phyloP scores from a whole-genome alignment of 2,797 vertebrate genomes.

The Pangasius mekongensis region DNA sequence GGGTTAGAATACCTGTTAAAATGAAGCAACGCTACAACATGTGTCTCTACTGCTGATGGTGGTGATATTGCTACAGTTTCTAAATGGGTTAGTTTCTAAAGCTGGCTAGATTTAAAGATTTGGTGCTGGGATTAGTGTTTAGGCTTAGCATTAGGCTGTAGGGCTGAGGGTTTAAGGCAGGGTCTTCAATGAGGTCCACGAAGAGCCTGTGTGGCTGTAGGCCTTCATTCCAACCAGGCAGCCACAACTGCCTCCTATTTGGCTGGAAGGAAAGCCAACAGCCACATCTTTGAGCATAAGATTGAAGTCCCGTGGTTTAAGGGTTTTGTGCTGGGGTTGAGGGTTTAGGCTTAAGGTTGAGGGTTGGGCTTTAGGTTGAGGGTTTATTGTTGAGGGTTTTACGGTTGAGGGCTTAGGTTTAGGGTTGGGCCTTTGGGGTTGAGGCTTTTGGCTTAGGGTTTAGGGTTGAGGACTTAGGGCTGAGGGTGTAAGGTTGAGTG shows the following conservation, averaged over 20 bases:
- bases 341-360: neutral
- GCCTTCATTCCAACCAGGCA: neutral
- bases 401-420: neutral
- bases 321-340: neutral
- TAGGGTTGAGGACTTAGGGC: neutral
- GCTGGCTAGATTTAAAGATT: neutral
- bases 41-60: neutral
- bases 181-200: neutral
- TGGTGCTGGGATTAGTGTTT: neutral
- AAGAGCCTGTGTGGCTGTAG: neutral
- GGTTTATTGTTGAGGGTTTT: neutral
- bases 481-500: neutral
- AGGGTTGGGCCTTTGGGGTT: neutral
- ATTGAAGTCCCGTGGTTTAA: neutral
- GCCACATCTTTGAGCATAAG: neutral
- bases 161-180: neutral
- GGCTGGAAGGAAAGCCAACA: neutral
- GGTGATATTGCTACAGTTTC: neutral
- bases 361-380: neutral
- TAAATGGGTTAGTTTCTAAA: neutral
- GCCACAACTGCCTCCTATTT: neutral
- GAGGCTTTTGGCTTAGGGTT: neutral
- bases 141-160: neutral
- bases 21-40: neutral
- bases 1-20: neutral